Evolutionary conservation across 2,113 vertebrate genomes (phyloP).

Genomic region (Herpetotheres cachinnans): DNA sequence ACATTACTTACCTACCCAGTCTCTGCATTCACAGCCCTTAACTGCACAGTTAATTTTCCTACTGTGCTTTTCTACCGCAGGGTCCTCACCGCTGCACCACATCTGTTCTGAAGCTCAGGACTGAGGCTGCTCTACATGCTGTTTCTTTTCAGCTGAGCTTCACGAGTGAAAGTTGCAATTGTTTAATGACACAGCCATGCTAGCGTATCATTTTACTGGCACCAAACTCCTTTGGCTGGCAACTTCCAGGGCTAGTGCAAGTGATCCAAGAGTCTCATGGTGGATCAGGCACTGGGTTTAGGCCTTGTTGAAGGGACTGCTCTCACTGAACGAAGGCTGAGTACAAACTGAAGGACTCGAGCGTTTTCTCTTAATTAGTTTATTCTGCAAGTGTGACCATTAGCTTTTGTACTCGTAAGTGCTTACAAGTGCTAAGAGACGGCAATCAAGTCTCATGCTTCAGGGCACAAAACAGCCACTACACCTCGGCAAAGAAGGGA

Average conservation of each 20-base stretch:
- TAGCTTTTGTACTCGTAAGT: conserved; percentile 55
- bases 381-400: conserved; percentile 65
- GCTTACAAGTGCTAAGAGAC: conserved; percentile 61
- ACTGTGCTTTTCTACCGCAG: accelerated
- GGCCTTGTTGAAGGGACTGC: neutral
- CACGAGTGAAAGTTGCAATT: no score
- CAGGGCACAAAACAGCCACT: neutral
- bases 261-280: accelerated
- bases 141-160: neutral
- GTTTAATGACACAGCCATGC: neutral
- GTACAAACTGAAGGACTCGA: neutral
- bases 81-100: neutral
- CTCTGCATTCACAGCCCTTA: neutral
- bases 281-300: neutral
- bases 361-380: conserved; percentile 61
- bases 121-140: neutral
- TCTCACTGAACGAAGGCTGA: neutral
- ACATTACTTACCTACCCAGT: neutral
- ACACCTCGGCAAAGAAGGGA: neutral
- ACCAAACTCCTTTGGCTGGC: neutral
- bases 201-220: neutral
- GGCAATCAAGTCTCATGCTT: conserved; percentile 37
- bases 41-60: neutral
- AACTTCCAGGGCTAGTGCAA: neutral
- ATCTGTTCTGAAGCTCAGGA: neutral